Base-by-base conservation (phyloP, 37 sponge, comb jelly and placozoan species). In the Ianthella basta region DNA sequence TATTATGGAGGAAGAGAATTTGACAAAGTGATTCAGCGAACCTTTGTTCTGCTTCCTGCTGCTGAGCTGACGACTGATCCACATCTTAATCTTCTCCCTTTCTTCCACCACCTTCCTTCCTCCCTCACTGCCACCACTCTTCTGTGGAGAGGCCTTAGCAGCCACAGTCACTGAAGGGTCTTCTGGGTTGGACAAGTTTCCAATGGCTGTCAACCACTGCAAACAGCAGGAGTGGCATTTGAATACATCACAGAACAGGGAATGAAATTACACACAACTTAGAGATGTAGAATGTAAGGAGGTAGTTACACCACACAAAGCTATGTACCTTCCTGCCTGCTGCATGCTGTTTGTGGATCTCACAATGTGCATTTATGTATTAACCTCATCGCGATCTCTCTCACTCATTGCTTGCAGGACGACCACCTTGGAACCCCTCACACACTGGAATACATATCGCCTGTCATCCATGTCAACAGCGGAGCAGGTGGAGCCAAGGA, bases 361-460 rank as follows among this genome's bases (percentile, higher is more conserved):
- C n/a, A n/a, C n/a, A 44, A 44, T 44, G 3, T 44, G 50, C 8
- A 44, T 8, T 44, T 44, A 44, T 8, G 25, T 70, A 70, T 27
- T 14, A 23, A 66, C 72, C 78, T 75, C 78, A 75, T 75, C 78
- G 0, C 54, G 37, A 13, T 40, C 78, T 4, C 44, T n/a, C 5
- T 40, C 78, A 23, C 78, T 41, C 21, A 53, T 23, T 1, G 78
- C 78, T 41, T 75, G 78, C 2, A 75, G 78, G 25, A 75, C 16
- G 1, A 75, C 54, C 15, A 24, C 18, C 25, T 75, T 50, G 15
- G 44, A 4, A 8, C 53, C 54, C 16, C 39, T 75, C 50, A 63
- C 82, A 59, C 88, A 75, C 79, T 91, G 83, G 55, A 94, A 84
- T 13, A 79, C 89, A 57, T 94, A 91, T 30, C 95, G 84, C 24